phyloP scores from a whole-genome alignment of 2,888 invertebrate genomes.

The Thymelicus lineola region DNA sequence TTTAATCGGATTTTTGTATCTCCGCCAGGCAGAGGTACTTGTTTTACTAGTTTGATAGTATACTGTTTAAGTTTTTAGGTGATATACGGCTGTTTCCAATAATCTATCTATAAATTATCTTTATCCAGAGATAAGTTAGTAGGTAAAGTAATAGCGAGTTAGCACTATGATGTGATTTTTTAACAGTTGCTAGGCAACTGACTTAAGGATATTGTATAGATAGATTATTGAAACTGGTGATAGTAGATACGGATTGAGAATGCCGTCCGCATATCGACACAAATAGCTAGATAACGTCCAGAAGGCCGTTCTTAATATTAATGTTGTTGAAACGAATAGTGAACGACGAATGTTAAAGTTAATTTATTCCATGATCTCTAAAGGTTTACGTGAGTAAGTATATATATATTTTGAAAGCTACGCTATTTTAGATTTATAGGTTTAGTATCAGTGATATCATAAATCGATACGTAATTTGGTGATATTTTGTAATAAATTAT shows the following conservation, averaged over 20 bases:
- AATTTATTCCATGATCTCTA: constrained; percentile 73
- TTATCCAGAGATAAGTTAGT: no score
- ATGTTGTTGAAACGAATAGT: constrained; percentile 50
- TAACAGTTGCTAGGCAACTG: no score
- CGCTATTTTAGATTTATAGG: constrained; percentile 55
- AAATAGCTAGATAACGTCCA: constrained; percentile 23
- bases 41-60: constrained; percentile 16
- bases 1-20: constrained; percentile 10
- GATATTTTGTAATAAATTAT: constrained; percentile 73
- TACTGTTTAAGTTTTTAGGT: constrained; percentile 31
- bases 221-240: no score
- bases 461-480: constrained; percentile 81
- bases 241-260: constrained; percentile 30
- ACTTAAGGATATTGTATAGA: no score
- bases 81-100: background rate
- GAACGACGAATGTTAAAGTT: constrained; percentile 51
- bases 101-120: no score
- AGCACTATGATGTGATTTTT: no score
- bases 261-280: constrained; percentile 35
- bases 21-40: constrained; percentile 23
- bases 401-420: constrained; percentile 58
- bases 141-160: no score
- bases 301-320: constrained; percentile 28
- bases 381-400: constrained; percentile 50
- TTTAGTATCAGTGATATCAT: constrained; percentile 73